Evolutionary conservation across 2,797 vertebrate species (phyloP), one percentile per base, ranked within the genome.

Genomic region (Sebastes kiyomatsui): DNA sequence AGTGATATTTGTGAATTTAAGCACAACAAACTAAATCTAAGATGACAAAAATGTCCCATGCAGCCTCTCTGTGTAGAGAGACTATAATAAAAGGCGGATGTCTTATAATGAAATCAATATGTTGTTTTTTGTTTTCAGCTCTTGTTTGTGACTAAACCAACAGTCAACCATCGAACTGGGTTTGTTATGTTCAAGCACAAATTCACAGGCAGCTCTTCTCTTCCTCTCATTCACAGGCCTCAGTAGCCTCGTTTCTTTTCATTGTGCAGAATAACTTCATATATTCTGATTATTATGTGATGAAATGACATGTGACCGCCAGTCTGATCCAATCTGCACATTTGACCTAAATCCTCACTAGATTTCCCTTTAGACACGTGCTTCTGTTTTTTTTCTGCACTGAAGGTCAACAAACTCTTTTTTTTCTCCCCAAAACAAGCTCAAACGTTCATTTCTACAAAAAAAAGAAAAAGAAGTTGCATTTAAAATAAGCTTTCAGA

Each of bases 151-250:
- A 56, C 27, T 71, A 16, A 77, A 80, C 20, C 20, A 75, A 49
- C 22, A 4, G 23, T 49, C 13, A 27, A 64, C 13, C 10, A 35
- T 13, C n/a, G 56, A 35, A 14, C 16, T 14, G 28, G 2, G 11
- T 38, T 22, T 55, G 54, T 77, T 87, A 72, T 49, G 79, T 82
- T 76, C 80, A 82, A 84, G 86, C 67, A 70, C 77, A 86, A 83
- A 77, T 79, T 76, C 83, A 77, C 55, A 72, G 67, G 14, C 46
- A 70, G 22, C 56, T 75, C 61, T 80, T 59, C 32, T 42, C 56
- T 82, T 81, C 82, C 67, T 38, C 2, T 23, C 42, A 14, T 25
- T 16, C 68, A 11, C 30, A 73, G 78, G 70, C 77, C 75, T 71
- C 67, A 6, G 2, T 0, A 5, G 75, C 61, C 84, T 61, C 79